Evolutionary conservation across 2,113 vertebrate species (phyloP), one percentile per base, ranked within the genome.

Genomic region (human): DNA sequence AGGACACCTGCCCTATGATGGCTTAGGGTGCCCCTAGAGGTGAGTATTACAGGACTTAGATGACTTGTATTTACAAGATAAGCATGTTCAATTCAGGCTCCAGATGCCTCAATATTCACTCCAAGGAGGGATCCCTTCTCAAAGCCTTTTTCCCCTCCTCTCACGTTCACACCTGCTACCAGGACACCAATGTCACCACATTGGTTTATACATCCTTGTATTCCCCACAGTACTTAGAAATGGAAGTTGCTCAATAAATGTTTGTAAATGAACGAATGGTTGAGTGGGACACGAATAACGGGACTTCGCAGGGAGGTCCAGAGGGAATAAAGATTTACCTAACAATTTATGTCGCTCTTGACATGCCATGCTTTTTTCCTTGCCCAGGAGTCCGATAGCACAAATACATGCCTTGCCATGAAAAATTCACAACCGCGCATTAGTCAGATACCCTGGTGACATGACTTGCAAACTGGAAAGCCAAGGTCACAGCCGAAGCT

Each of bases 401-500:
- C 95, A 93, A 94, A 88, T 32, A 84, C 94, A 94, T 10, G 91
- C 35, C 90, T 94, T 88, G 81, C 93, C 94, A 95, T 97, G 97
- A 97, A 97, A 96, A 96, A 97, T 97, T 97, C 97, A 97, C 97
- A 83, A 57, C 83, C 7, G 0, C 38, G 14, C 75, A 92, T 96
- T 97, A 98, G 97, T 95, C 97, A 97, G 97, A 98, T 96, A 97
- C 97, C 27, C 92, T 89, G 89, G 97, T 96, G 98, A 95, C 98
- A 97, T 86, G 96, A 95, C 97, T 98, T 96, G 97, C 97, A 98
- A 96, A 97, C 98, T 94, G 97, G 97, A 98, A 98, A 98, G 97
- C 97, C 98, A 98, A 98, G 98, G 98, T 98, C 98, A 91, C 64
- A 2, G 93, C 96, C 87, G 97, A 97, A 98, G 98, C 98, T 97